phyloP scores from a whole-genome alignment of 2,888 invertebrate genomes.

The Steinernema carpocapsae region DNA sequence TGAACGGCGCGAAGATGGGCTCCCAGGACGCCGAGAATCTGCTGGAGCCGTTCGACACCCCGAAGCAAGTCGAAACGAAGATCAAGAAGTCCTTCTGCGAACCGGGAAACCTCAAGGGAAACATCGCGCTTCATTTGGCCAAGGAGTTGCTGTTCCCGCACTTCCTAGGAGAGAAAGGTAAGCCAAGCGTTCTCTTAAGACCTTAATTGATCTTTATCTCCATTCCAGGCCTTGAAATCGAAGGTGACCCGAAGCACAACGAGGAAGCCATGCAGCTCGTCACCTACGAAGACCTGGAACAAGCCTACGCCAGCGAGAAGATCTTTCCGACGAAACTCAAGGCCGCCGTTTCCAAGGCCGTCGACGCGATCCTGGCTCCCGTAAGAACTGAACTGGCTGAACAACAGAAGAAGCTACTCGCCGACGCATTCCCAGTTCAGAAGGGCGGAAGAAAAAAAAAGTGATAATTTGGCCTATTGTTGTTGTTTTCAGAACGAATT shows the following conservation, averaged over 20 bases:
- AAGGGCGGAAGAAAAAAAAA: conserved; percentile 46
- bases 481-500: too few species aligned
- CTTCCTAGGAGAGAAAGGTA: conserved; percentile 27
- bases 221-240: conserved; percentile 50
- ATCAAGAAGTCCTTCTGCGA: conserved; percentile 65
- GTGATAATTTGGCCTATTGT: too few species aligned
- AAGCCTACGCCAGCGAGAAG: conserved; percentile 77
- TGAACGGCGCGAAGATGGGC: conserved; percentile 55
- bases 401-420: conserved; percentile 45
- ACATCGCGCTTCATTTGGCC: conserved; percentile 62
- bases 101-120: conserved; percentile 60
- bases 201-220: conserved; percentile 35
- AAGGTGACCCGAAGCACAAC: conserved; percentile 74
- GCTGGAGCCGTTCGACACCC: conserved; percentile 62
- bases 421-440: conserved; percentile 51
- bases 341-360: conserved; percentile 80
- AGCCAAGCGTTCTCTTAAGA: background rate
- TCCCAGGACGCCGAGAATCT: conserved; percentile 54
- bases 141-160: conserved; percentile 57
- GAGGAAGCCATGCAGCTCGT: conserved; percentile 81
- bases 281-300: conserved; percentile 81
- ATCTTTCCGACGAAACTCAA: conserved; percentile 94
- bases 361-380: conserved; percentile 70
- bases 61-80: conserved; percentile 62
- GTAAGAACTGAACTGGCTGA: conserved; percentile 49